These are phyloP conservation scores for Cryptophagus acutangulus DNA, from an alignment of 2,888 invertebrate species.

Conservation along the genomic window DNA sequence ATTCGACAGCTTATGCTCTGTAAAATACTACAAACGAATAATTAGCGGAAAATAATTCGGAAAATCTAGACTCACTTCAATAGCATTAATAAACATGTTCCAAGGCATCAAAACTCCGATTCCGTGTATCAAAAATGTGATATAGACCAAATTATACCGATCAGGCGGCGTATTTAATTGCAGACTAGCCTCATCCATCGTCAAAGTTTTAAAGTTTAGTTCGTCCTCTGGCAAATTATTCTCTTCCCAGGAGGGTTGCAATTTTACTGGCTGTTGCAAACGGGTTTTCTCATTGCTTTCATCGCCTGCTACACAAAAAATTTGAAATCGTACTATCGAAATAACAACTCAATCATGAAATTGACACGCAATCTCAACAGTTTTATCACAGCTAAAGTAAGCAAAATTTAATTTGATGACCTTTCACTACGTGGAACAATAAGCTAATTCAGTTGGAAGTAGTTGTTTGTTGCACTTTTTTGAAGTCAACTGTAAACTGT, in stretches of 20 bases:
- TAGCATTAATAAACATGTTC: constrained; percentile 99
- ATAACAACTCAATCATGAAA: constrained; percentile 1
- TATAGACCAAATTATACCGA: constrained; percentile 74
- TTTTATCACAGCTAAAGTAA: background rate
- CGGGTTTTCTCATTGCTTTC: constrained; percentile 55
- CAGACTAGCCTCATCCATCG: constrained; percentile 63
- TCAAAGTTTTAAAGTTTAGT: constrained; percentile 65
- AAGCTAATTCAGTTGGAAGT: no score
- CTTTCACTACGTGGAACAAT: no score
- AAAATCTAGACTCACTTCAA: constrained; percentile 56
- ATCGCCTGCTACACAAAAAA: constrained; percentile 12
- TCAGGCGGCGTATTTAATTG: constrained; percentile 75
- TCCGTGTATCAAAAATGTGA: constrained; percentile 88
- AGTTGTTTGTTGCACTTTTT: no score
- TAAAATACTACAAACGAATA: constrained; percentile 68
- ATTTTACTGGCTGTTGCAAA: constrained; percentile 70
- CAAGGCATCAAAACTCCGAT: constrained; percentile 93
- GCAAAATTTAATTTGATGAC: background rate
- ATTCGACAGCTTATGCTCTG: constrained; percentile 71
- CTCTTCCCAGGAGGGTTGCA: constrained; percentile 86
- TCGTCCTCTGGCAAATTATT: constrained; percentile 78
- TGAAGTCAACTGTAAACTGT: no score
- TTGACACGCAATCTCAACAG: background rate
- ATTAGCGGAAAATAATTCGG: background rate
- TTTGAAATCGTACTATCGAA: constrained; percentile 2